Percentiles rank a stretch among this genome's conserved stretches.
Evolutionary conservation across 2,888 invertebrate genomes (phyloP).

Genomic region (Epinotia bilunana): DNA sequence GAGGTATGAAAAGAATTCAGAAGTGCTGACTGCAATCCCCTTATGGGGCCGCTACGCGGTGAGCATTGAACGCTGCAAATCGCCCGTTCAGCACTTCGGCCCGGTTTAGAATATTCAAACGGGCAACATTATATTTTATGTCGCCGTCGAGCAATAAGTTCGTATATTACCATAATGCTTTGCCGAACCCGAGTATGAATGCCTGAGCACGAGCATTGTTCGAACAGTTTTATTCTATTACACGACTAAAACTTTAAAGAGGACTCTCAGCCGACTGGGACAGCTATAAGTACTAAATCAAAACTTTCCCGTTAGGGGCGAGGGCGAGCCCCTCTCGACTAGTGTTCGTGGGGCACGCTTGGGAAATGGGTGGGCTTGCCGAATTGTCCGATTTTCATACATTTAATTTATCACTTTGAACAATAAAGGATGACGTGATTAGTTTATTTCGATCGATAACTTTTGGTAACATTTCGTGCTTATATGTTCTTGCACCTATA

Average conservation of each 20-base stretch:
- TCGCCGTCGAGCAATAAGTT: conserved; percentile 67
- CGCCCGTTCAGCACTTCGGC: conserved; percentile 53
- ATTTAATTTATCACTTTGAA: conserved; percentile 52
- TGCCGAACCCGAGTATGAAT: conserved; percentile 69
- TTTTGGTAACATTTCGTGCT: no score
- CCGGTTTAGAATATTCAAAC: conserved; percentile 71
- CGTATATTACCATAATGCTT: conserved; percentile 64
- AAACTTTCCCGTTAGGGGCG: conserved; percentile 77
- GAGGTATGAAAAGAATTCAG: conserved; percentile 49
- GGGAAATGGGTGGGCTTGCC: conserved; percentile 60
- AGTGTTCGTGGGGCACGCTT: conserved; percentile 73
- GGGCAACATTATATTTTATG: conserved; percentile 70
- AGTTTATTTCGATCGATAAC: not conserved
- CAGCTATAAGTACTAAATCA: conserved; percentile 83
- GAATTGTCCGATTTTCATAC: conserved; percentile 62
- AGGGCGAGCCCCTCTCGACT: conserved; percentile 64
- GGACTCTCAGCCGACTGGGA: conserved; percentile 70
- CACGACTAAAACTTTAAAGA: conserved; percentile 80
- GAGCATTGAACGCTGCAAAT: conserved; percentile 54
- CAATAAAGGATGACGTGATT: conserved; percentile 56
- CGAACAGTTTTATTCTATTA: conserved; percentile 82
- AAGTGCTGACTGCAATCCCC: conserved; percentile 52
- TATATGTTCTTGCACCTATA: no score
- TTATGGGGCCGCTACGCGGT: conserved; percentile 47
- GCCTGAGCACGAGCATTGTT: conserved; percentile 71